A percentile compares a stretch with the other conserved stretches of the same genome.
Conservation (phyloP, 2,797 vertebrate species). For the Aotus griseimembra region DNA sequence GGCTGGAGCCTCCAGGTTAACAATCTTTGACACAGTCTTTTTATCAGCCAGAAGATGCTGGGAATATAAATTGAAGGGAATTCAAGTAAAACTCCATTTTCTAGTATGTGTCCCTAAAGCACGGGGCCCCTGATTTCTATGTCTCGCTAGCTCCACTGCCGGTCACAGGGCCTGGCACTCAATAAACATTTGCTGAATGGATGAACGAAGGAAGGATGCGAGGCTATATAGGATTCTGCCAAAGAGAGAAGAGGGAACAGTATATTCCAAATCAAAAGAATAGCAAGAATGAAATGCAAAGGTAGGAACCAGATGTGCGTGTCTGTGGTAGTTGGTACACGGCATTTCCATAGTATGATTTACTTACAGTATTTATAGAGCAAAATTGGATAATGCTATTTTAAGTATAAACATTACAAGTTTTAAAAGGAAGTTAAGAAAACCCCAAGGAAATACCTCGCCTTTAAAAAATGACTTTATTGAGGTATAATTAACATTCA, state of each 20-base stretch:
- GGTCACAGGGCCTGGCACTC: not conserved
- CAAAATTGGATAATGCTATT: not conserved
- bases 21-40: not conserved
- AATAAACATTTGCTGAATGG: not conserved
- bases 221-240: not conserved
- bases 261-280: not conserved
- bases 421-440: not conserved
- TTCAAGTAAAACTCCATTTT: constrained; percentile 42
- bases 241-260: not conserved
- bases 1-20: not conserved
- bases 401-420: not conserved
- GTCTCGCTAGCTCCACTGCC: not conserved
- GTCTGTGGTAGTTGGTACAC: not conserved
- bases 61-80: not conserved
- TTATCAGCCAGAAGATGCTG: constrained; percentile 33
- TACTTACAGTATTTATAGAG: not conserved
- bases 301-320: not conserved
- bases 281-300: not conserved
- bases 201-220: not conserved
- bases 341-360: not conserved
- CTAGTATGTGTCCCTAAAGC: not conserved
- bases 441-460: not conserved
- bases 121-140: not conserved
- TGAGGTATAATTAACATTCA: not conserved
- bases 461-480: not conserved